A percentile compares a stretch with the other conserved stretches of the same genome.
phyloP scores from a whole-genome alignment of 2,113 vertebrate species.

The Suricata suricatta region DNA sequence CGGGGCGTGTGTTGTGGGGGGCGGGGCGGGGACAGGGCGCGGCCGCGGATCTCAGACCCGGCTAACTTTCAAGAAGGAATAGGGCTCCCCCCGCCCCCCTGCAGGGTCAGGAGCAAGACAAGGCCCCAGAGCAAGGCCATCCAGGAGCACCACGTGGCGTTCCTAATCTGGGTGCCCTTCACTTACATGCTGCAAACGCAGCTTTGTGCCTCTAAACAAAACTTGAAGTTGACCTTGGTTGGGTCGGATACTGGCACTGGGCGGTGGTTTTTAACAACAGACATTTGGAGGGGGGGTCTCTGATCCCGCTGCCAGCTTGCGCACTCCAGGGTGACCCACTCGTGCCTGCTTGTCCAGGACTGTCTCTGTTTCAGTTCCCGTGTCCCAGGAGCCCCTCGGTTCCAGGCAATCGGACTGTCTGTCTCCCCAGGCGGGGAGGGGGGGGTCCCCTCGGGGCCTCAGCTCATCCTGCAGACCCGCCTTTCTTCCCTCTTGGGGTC shows the following conservation, averaged over 20 bases:
- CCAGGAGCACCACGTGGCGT: accelerated
- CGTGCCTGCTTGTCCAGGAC: background rate
- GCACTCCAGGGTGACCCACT: background rate
- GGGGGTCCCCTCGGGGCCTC: too few relatives aligned
- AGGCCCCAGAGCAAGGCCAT: accelerated
- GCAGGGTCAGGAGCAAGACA: background rate
- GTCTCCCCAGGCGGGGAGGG: background rate
- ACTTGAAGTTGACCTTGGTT: accelerated
- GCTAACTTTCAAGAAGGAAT: background rate
- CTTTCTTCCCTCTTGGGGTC: too few relatives aligned
- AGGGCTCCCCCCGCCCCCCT: background rate
- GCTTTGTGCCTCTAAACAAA: background rate
- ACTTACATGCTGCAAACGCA: accelerated
- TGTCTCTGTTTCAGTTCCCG: background rate
- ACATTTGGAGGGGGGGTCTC: background rate
- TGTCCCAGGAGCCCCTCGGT: background rate
- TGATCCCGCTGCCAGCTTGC: accelerated
- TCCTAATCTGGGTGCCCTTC: accelerated
- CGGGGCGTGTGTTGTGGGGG: accelerated
- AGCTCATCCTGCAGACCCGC: background rate
- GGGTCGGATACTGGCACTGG: background rate
- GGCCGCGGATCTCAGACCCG: accelerated
- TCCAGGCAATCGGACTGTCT: background rate
- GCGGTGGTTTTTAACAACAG: background rate
- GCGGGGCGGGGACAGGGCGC: accelerated